Percentiles rank a stretch among this genome's conserved stretches.
These are phyloP conservation scores for Cartodere bifasciata DNA, from an alignment of 2,888 invertebrate genomes.

Conservation along the genomic window DNA sequence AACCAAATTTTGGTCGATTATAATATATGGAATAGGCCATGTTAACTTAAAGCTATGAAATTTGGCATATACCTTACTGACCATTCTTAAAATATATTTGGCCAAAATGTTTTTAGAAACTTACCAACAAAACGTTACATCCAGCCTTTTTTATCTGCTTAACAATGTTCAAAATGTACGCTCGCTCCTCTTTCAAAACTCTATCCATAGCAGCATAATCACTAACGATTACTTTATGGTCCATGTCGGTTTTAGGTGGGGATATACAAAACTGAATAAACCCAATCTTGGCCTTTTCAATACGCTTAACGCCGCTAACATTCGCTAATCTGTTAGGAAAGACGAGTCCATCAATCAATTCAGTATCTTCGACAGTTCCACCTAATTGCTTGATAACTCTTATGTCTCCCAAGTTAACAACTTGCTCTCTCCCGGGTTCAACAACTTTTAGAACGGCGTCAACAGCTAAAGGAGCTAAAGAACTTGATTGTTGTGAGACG, in stretches of 20 bases:
- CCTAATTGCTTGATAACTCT: constrained; percentile 95
- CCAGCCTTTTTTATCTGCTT: constrained; percentile 98
- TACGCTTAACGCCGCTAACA: constrained; percentile 79
- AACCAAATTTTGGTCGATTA: no score
- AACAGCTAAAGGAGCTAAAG: constrained; percentile 93
- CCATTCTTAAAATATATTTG: background rate
- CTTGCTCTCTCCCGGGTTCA: constrained; percentile 46
- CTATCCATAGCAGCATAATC: constrained; percentile 99
- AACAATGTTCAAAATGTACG: constrained; percentile 95
- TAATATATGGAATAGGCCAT: no score
- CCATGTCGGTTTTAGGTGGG: constrained; percentile 99
- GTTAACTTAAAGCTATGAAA: no score
- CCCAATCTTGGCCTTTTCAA: constrained; percentile 97
- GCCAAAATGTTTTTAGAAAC: constrained; percentile 10
- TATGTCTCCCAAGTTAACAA: constrained; percentile 89
- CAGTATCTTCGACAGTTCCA: constrained; percentile 95
- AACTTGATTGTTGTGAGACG: constrained; percentile 93
- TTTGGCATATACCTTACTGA: no score
- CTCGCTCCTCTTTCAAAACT: constrained; percentile 91
- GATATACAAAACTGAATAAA: constrained; percentile 99
- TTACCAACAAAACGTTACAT: constrained; percentile 90
- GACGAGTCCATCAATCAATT: constrained; percentile 88
- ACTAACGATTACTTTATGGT: constrained; percentile 88
- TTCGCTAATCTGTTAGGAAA: constrained; percentile 83
- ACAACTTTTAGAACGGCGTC: constrained; percentile 86